Percentiles rank a stretch among this genome's conserved stretches.
Conservation (phyloP, 2,888 invertebrate species). For the Tipula helvola region DNA sequence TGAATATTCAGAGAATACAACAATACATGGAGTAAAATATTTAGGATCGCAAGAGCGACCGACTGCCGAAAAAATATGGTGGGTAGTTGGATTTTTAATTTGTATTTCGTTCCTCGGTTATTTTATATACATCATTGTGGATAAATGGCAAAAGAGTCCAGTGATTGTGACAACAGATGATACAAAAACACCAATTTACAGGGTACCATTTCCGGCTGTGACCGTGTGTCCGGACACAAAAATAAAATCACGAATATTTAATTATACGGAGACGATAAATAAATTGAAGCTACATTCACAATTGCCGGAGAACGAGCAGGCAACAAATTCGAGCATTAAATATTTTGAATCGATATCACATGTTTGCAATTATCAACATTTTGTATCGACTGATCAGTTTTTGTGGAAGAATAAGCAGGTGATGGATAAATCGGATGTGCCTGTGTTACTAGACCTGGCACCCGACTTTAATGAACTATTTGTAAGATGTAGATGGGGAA, state of each 20-base stretch:
- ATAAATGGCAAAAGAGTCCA: background rate
- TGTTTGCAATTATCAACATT: background rate
- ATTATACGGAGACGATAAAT: background rate
- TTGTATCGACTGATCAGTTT: background rate
- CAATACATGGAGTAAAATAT: background rate
- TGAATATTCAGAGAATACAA: background rate
- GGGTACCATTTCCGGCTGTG: background rate
- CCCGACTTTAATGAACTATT: background rate
- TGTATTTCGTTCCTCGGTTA: background rate
- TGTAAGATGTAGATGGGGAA: background rate
- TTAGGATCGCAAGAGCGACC: background rate
- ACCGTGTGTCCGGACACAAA: background rate
- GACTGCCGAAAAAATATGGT: background rate
- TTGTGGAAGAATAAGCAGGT: background rate
- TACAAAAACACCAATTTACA: background rate
- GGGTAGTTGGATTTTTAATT: background rate
- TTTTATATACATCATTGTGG: background rate
- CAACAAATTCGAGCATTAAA: background rate
- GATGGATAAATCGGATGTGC: slow-evolving; percentile 6
- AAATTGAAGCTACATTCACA: background rate
- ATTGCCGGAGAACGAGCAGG: background rate
- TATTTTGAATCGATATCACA: background rate
- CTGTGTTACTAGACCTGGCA: background rate
- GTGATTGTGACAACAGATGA: background rate
- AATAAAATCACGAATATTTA: background rate